phyloP scores from a whole-genome alignment of 2,888 invertebrate species.

The Stratiomys singularior region DNA sequence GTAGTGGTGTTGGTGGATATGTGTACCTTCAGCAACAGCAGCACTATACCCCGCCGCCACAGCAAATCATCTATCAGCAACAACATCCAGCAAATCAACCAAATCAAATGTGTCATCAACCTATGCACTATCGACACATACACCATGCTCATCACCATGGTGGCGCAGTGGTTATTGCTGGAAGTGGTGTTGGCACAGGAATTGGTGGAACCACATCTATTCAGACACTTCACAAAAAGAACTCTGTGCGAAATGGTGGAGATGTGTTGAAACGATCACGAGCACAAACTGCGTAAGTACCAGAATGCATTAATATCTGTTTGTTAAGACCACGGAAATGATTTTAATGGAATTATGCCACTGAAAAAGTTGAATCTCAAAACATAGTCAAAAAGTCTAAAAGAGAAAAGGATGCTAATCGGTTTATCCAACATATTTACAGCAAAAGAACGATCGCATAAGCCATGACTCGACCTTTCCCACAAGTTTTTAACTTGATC shows the following conservation, averaged over 20 bases:
- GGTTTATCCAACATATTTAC: no score
- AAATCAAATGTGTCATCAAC: slow-evolving; percentile 64
- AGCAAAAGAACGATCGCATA: neutral
- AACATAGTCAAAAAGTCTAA: no score
- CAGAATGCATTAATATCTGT: neutral
- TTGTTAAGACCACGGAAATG: no score
- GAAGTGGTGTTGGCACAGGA: slow-evolving; percentile 57
- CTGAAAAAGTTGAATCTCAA: no score
- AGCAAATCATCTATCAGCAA: slow-evolving; percentile 49
- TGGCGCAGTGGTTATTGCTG: slow-evolving; percentile 63
- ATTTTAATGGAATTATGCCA: no score
- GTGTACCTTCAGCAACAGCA: slow-evolving; percentile 65
- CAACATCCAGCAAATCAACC: slow-evolving; percentile 51
- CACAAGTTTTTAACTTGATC: neutral
- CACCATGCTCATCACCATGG: slow-evolving; percentile 63
- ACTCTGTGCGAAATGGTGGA: slow-evolving; percentile 71
- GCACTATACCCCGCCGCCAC: slow-evolving; percentile 55
- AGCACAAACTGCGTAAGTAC: slow-evolving; percentile 75
- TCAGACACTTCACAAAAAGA: slow-evolving; percentile 73
- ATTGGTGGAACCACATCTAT: slow-evolving; percentile 54
- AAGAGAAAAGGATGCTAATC: no score
- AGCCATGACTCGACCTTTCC: neutral
- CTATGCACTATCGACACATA: slow-evolving; percentile 58
- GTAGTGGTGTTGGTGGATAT: slow-evolving; percentile 60
- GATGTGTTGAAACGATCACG: slow-evolving; percentile 75